Conservation (phyloP, 2,888 invertebrate genomes). For the Oegoconia quadripuncta region DNA sequence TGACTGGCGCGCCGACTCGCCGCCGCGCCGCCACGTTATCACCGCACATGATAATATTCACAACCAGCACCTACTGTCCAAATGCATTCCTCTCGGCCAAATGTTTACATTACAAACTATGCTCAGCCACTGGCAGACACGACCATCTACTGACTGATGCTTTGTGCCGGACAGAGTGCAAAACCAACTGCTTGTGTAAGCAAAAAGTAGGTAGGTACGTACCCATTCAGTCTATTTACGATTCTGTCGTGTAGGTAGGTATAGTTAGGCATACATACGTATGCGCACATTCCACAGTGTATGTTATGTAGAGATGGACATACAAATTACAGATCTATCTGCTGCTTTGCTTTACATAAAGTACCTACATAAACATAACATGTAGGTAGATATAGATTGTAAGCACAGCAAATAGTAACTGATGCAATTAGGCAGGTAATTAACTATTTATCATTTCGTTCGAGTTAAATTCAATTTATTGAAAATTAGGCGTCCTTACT, state of each 20-base stretch:
- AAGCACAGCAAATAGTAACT: too few species aligned
- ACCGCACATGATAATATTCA: conserved; percentile 79
- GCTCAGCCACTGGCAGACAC: conserved; percentile 26
- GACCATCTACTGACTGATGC: conserved; percentile 46
- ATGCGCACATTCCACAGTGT: conserved; percentile 71
- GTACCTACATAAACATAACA: conserved; percentile 19
- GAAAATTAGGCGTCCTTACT: too few species aligned
- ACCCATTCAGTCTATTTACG: conserved; percentile 78
- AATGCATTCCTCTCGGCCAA: conserved; percentile 73
- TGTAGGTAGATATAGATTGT: not conserved
- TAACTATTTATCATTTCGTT: too few species aligned
- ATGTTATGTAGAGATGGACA: conserved; percentile 48
- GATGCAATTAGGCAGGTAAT: too few species aligned
- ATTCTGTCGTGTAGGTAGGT: too few species aligned
- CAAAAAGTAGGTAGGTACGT: conserved; percentile 60
- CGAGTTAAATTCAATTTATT: too few species aligned
- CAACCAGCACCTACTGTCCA: conserved; percentile 68
- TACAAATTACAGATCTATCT: conserved; percentile 48
- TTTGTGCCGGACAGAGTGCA: conserved; percentile 51
- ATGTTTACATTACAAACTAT: conserved; percentile 72
- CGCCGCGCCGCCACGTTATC: conserved; percentile 66
- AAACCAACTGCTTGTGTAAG: conserved; percentile 59
- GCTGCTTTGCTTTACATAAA: not conserved
- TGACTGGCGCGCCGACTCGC: conserved; percentile 72
- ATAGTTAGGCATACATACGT: too few species aligned